These are phyloP conservation scores for Heliconius hermathena DNA, from an alignment of 1,140 invertebrate genomes.

Conservation along the genomic window DNA sequence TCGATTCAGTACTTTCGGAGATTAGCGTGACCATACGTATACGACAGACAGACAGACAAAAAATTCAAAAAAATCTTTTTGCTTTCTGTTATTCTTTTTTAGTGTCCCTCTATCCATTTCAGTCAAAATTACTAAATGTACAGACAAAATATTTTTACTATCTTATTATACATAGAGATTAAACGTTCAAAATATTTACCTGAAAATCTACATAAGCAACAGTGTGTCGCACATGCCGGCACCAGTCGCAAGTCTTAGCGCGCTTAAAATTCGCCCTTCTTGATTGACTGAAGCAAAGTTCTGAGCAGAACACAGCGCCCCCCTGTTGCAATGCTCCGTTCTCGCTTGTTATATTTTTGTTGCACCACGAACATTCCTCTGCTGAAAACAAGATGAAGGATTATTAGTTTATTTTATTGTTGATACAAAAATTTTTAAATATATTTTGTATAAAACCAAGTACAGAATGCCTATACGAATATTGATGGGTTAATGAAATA, in stretches of 20 bases:
- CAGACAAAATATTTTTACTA: no score
- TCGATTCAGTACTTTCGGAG: no score
- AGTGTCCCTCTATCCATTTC: no score
- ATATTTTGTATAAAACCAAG: no score
- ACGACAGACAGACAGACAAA: no score
- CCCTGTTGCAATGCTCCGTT: slow-evolving; percentile 83
- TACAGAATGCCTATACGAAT: no score
- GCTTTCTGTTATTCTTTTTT: no score
- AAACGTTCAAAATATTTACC: slow-evolving; percentile 42
- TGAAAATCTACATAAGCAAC: slow-evolving; percentile 95
- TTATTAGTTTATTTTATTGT: background rate
- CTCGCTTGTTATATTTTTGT: slow-evolving; percentile 81
- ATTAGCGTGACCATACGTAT: no score
- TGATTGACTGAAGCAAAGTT: slow-evolving; percentile 94
- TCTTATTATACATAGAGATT: no score
- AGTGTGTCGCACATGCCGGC: slow-evolving; percentile 93
- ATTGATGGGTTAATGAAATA: no score
- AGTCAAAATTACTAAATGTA: no score
- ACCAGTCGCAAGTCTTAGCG: slow-evolving; percentile 97
- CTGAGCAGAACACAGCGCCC: slow-evolving; percentile 89
- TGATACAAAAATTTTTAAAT: background rate
- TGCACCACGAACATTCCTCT: slow-evolving; percentile 84
- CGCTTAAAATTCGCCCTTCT: slow-evolving; percentile 93
- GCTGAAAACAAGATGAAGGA: slow-evolving; percentile 36
- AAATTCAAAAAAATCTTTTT: no score